These are phyloP conservation scores for Ostrea edulis DNA, from an alignment of 1,140 invertebrate genomes.

Conservation along the genomic window DNA sequence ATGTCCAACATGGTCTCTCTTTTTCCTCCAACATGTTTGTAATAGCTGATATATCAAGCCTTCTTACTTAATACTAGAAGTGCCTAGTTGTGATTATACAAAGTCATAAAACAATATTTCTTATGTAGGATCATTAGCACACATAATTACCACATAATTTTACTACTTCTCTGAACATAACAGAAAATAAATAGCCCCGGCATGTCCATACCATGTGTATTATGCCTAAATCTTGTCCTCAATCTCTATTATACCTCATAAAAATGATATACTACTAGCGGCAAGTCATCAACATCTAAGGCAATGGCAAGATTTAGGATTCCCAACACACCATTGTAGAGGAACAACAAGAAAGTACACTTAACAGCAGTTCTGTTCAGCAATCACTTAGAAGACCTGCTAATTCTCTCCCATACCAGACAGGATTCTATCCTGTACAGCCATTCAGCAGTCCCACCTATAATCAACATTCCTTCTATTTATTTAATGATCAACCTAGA, in stretches of 20 bases:
- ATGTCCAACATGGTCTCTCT: not conserved
- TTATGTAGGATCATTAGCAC: slow-evolving; percentile 2
- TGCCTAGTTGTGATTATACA: not conserved
- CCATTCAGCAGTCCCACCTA: not conserved
- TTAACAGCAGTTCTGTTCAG: not conserved
- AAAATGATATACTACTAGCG: slow-evolving; percentile 7
- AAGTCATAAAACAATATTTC: slow-evolving; percentile 5
- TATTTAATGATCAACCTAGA: slow-evolving; percentile 28
- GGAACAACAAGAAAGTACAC: not conserved
- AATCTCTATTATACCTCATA: not conserved
- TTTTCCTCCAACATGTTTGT: not conserved
- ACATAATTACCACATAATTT: slow-evolving; percentile 17
- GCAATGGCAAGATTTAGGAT: slow-evolving; percentile 13
- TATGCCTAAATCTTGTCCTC: not conserved
- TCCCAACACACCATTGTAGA: not conserved
- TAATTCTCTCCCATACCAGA: not conserved
- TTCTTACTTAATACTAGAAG: not conserved
- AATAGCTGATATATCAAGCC: not conserved
- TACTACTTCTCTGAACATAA: slow-evolving; percentile 20
- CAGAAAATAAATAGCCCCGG: not conserved
- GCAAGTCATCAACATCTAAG: slow-evolving; percentile 5
- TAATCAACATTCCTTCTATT: slow-evolving; percentile 24
- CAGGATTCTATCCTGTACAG: not conserved
- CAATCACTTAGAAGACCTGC: not conserved
- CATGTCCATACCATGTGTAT: not conserved